These are phyloP conservation scores for Clanis bilineata DNA, from an alignment of 2,888 invertebrate genomes.

Conservation along the genomic window DNA sequence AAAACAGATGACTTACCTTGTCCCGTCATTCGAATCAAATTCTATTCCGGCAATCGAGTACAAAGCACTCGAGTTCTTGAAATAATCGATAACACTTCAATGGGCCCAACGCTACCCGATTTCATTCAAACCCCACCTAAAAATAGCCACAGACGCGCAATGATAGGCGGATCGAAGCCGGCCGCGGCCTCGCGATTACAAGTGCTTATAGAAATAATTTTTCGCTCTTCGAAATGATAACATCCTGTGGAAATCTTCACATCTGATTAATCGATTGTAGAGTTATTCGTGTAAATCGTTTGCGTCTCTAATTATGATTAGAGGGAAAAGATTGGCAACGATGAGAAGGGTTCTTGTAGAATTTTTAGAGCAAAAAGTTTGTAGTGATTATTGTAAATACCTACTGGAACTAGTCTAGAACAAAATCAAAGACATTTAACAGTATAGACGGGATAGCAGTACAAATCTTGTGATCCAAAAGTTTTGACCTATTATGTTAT, in stretches of 20 bases:
- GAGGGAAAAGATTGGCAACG: background rate
- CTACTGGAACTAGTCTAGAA: too few species aligned
- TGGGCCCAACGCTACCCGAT: background rate
- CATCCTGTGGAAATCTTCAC: constrained; percentile 13
- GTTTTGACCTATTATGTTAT: too few species aligned
- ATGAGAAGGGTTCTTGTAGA: background rate
- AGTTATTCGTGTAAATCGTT: background rate
- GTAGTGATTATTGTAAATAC: too few species aligned
- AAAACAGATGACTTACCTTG: background rate
- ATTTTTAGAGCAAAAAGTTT: too few species aligned
- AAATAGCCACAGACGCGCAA: constrained; percentile 12
- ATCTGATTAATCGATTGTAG: background rate
- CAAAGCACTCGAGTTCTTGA: constrained; percentile 3
- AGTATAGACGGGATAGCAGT: too few species aligned
- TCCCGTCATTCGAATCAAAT: background rate
- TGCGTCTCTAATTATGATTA: background rate
- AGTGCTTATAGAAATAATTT: constrained; percentile 10
- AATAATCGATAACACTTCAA: background rate
- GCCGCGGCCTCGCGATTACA: constrained; percentile 1
- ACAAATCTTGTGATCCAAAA: too few species aligned
- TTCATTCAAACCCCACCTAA: background rate
- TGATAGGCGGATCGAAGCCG: constrained; percentile 4
- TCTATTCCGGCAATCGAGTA: constrained; percentile 1
- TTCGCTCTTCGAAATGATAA: constrained; percentile 3
- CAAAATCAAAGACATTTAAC: too few species aligned